Evolutionary conservation across 2,113 vertebrate species (phyloP).

Genomic region (Orycteropus afer): DNA sequence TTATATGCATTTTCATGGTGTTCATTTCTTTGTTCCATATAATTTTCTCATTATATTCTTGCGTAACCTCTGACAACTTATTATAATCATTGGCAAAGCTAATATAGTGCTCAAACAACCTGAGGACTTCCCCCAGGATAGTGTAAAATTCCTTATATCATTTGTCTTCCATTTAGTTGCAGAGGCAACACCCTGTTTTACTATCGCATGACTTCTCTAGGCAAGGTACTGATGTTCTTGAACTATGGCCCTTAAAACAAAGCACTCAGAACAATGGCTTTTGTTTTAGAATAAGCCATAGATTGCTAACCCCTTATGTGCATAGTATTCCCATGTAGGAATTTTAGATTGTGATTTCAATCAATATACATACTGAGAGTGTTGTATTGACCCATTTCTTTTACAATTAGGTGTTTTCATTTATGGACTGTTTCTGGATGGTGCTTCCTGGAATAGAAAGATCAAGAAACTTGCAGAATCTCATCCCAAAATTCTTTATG

Average conservation of each 20-base stretch:
- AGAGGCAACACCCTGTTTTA: background rate
- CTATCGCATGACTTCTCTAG: background rate
- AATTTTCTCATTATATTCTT: too few relatives aligned
- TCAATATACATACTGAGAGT: background rate
- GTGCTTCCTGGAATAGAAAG: constrained; percentile 93
- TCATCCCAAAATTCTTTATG: constrained; percentile 92
- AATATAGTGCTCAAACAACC: background rate
- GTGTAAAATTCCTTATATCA: background rate
- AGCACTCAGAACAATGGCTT: background rate
- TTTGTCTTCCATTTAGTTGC: background rate
- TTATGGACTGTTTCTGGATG: constrained; percentile 91
- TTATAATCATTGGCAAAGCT: background rate
- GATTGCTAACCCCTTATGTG: background rate
- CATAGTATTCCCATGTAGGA: background rate
- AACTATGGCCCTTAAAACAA: background rate
- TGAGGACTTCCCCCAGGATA: background rate
- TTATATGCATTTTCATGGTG: too few relatives aligned
- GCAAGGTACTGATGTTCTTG: background rate
- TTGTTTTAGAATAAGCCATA: background rate
- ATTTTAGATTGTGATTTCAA: background rate
- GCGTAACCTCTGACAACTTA: background rate
- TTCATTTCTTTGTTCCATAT: too few relatives aligned
- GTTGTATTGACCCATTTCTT: constrained; percentile 3
- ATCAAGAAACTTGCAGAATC: constrained; percentile 91
- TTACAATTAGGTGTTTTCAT: constrained; percentile 90